Conservation (phyloP, 2,113 vertebrate genomes). For the Leptocoma aspasia region DNA sequence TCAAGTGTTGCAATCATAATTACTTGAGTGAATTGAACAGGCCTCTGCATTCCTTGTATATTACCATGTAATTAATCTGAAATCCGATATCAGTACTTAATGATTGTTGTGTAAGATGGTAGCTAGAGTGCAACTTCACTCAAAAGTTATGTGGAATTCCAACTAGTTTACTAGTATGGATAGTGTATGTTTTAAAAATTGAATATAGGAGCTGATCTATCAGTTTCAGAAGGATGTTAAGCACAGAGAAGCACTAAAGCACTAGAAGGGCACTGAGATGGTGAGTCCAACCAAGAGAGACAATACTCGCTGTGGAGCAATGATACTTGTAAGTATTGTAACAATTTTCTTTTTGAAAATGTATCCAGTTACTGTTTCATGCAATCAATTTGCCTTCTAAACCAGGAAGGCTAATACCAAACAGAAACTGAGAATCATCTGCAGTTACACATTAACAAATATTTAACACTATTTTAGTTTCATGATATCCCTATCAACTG, state of each 20-base stretch:
- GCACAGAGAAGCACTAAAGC: neutral
- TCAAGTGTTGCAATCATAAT: neutral
- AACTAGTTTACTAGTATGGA: neutral
- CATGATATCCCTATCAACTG: neutral
- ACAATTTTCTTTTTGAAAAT: neutral
- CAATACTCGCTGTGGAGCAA: neutral
- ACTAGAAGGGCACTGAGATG: neutral
- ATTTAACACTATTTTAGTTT: neutral
- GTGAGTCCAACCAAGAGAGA: neutral
- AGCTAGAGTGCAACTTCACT: neutral
- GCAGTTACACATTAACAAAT: conserved; percentile 30
- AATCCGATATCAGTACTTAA: neutral
- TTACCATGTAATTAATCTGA: neutral
- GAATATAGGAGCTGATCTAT: neutral
- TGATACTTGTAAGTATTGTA: neutral
- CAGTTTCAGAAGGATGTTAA: neutral
- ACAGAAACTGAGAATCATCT: neutral
- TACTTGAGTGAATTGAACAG: neutral
- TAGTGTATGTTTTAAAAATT: neutral
- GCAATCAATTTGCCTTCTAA: neutral
- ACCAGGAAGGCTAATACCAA: neutral
- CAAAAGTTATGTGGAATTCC: neutral
- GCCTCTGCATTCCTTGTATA: neutral
- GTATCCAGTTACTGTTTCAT: neutral
- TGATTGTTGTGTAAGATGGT: neutral